Percentiles rank a stretch among this genome's conserved stretches.
Evolutionary conservation across 92 coral and sea anemone species (phyloP).

Genomic region (Porites divaricata): DNA sequence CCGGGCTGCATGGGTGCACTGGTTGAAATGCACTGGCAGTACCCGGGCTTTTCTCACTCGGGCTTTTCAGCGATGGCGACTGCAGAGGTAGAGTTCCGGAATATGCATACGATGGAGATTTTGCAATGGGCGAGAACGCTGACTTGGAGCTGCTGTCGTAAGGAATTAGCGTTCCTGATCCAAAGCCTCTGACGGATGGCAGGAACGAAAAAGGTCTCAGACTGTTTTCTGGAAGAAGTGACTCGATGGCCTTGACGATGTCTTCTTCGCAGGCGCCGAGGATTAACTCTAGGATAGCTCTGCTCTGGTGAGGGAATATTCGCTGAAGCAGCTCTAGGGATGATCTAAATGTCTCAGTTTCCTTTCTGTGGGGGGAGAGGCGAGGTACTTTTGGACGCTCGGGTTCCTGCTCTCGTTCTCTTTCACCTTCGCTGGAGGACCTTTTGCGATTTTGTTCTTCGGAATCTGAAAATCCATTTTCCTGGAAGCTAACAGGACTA

Average conservation of each 20-base stretch:
- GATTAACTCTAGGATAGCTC: constrained; percentile 87
- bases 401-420: constrained; percentile 46
- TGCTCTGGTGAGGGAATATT: constrained; percentile 94
- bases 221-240: constrained; percentile 85
- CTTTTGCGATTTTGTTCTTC: constrained; percentile 53
- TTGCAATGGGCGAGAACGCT: constrained; percentile 92
- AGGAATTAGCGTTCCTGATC: constrained; percentile 31
- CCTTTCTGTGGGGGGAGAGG: constrained; percentile 59
- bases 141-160: constrained; percentile 73
- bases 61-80: constrained; percentile 47
- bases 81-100: constrained; percentile 57
- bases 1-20: constrained; percentile 51
- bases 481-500: constrained; percentile 59
- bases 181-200: constrained; percentile 54
- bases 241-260: constrained; percentile 91
- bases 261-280: constrained; percentile 95
- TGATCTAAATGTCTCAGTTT: constrained; percentile 52
- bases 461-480: constrained; percentile 18
- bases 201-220: constrained; percentile 48
- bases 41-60: constrained; percentile 57
- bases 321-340: constrained; percentile 85
- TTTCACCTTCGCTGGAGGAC: constrained; percentile 61
- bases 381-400: constrained; percentile 51
- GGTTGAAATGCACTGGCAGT: constrained; percentile 84
- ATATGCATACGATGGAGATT: constrained; percentile 65